Base-by-base conservation (phyloP, 2,888 invertebrate species). In the Cheilosia urbana region DNA sequence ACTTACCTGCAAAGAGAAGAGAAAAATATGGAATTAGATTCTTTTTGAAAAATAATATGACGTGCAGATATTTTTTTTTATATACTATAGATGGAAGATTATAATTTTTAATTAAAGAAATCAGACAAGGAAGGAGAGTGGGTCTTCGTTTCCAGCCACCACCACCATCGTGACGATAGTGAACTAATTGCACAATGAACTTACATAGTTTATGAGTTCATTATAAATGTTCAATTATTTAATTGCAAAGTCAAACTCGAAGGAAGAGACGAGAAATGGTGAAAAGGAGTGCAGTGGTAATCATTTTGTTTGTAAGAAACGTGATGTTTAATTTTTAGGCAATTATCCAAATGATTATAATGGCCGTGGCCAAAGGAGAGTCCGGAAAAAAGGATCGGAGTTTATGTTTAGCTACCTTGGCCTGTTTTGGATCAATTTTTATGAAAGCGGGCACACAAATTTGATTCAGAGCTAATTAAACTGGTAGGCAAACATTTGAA, bases 21-120 rank as follows among this genome's bases (percentile, higher is more conserved):
- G 19, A 63, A 45, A 68, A 57, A 58, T 53, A 40, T 51, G 7
- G 34, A 75, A 79, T 79, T 71, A 79, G 75, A 78, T 40, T 37
- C 5, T 42, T 53, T 27, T 63, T 63, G 11, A 53, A 72, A 30
- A 24, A 24, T 37, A 17, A 27, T 9, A 7, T 24, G 19, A 51
- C 15, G 27, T 37, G 27, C 15, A 71, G 47, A 51, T 42, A 71
- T 7, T 19, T 55, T 40, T n/a, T 27, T 27, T 27, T 30, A 24
- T 24, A 21, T 21, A 19, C 30, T 49, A 45, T 40, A 49, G 37
- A 58, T 47, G 15, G 63, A 65, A 58, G 83, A 79, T 84, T 84
- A 65, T 84, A 84, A 84, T 79, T 84, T 84, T 84, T 84, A 84
- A 84, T 84, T 79, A 84, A 84, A 75, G 63, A 75, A 79, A 73